Base-by-base conservation (phyloP, 2,888 invertebrate genomes). In the Fragum sueziense region DNA sequence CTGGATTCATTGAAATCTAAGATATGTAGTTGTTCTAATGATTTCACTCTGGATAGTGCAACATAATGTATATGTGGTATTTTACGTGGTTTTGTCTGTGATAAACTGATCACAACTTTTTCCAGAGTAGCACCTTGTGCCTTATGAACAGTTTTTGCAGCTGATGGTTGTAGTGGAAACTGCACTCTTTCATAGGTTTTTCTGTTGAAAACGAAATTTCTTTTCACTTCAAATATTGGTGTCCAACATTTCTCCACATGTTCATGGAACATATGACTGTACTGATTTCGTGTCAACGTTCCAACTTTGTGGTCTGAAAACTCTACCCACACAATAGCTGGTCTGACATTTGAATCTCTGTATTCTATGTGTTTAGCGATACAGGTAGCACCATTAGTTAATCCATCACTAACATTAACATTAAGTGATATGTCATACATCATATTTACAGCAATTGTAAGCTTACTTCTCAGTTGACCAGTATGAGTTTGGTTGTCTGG, bases 61-160 rank as follows among this genome's bases (percentile, higher is more conserved):
- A 79, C 79, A 79, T 79, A 79, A 37, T 79, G 75, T 7, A 75
- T 76, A 65, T 79, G 79, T 29, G 79, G 79, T 22, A 67, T 61
- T 72, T 72, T 61, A 6, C 31, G 2, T 57, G 27, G 2, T 33
- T 31, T 59, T 59, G n/a, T 33, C 61, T 41, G 41, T 31, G 61
- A 34, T 20, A 75, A 34, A 61, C 61, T 47, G n/a, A 61, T 29
- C 4, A 70, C 70, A 59, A 70, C 61, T 20, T 68, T 25, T 20
- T 75, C 67, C 25, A 77, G 52, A n/a, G 78, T 82, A 29, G 62
- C 51, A 29, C 81, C 76, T 74, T 82, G 82, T 2, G 74, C 69
- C 54, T 75, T 79, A 47, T 82, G 77, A 27, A 82, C 70, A 33
- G 82, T 73, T 57, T 74, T 74, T 9, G 51, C 74, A 29, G 82